Conservation (phyloP, 2,113 vertebrate genomes). For the Embiotoca jacksoni region DNA sequence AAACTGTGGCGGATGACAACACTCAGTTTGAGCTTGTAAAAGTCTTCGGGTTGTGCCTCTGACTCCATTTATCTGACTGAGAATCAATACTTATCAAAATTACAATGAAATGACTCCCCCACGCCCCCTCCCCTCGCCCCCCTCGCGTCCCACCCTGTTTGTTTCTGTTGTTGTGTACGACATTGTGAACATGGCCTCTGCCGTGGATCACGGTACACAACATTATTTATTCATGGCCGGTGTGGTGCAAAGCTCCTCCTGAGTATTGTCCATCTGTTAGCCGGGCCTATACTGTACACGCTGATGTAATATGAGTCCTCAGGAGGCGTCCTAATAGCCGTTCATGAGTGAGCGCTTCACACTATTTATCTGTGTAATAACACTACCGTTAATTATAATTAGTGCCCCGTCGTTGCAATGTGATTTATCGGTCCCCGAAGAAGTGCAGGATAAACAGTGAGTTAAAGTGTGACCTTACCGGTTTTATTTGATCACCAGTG, state of each 20-base stretch:
- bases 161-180: conserved; percentile 40
- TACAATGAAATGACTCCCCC: conserved; percentile 22
- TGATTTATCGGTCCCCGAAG: conserved; percentile 73
- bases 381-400: conserved; percentile 70
- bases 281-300: conserved; percentile 64
- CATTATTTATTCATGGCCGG: conserved; percentile 76
- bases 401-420: conserved; percentile 51
- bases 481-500: conserved; percentile 74
- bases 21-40: conserved; percentile 11
- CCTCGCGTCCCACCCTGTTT: background rate
- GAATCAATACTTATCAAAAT: conserved; percentile 54
- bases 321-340: conserved; percentile 67
- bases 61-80: conserved; percentile 15
- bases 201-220: conserved; percentile 56
- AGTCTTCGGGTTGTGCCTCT: background rate
- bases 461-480: conserved; percentile 60
- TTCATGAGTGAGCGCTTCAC: conserved; percentile 67
- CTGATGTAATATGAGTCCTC: conserved; percentile 69
- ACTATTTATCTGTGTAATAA: conserved; percentile 76
- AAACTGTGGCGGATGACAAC: background rate
- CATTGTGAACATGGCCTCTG: conserved; percentile 56
- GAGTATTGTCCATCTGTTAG: conserved; percentile 78
- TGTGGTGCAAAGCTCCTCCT: conserved; percentile 52
- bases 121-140: background rate
- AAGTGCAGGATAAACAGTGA: conserved; percentile 49